Base-by-base conservation (phyloP, 2,888 invertebrate genomes). In the Philopedon plagiatum region DNA sequence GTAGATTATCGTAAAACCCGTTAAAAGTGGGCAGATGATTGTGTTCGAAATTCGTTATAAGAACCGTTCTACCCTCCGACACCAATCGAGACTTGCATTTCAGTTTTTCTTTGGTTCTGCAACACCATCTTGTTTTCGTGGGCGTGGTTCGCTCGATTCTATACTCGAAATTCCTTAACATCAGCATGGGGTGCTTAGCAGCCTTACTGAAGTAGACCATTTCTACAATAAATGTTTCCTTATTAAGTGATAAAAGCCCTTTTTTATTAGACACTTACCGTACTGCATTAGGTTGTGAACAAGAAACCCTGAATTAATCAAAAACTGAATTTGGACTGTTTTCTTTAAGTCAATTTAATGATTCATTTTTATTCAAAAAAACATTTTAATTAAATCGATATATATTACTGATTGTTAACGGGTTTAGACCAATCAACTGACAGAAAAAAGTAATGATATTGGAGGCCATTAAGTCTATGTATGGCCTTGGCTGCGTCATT, bases 401-500 rank as follows among this genome's bases (percentile, higher is more conserved):
- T 1, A 34, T 8, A 34, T 34, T 34, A 34, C 9, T 34, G 34
- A 9, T 44, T 19, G 63, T 60, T 62, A 26, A 37, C 34, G 7
- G 95, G 94, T 84, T 97, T 98, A 0, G 98, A 98, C 98, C 98
- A 99, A 87, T 99, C 98, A n/a, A 98, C 99, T 85, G 92, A 96
- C 63, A 99, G 89, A 85, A 99, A 99, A 79, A 99, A 91, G 88
- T 99, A 98, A 87, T 99, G 98, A 84, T 98, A 99, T 74, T 98
- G 98, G 83, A 95, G 94, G 0, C 98, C 98, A 82, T 98, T 93
- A 11, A 98, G 90, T 62, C 90, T 90, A 73, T 91, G 89, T 82
- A 99, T 98, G 67, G 99, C 99, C 80, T 94, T 91, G 3, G 95
- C 94, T 46, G 98, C 98, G 86, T 97, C 96, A 80, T 93, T 92